Evolutionary conservation across 1,140 invertebrate genomes (phyloP).

Genomic region (Sipha flava): DNA sequence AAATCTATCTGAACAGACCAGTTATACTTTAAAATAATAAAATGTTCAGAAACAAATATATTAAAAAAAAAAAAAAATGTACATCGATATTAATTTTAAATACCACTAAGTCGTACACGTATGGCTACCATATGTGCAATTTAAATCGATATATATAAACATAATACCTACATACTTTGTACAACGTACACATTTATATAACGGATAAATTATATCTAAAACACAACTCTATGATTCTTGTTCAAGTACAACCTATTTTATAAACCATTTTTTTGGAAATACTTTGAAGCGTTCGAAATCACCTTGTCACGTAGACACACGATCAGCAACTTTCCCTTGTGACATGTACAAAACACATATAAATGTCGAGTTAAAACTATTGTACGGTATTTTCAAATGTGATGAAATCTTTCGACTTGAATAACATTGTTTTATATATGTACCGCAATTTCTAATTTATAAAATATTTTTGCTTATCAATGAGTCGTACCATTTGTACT

Average conservation of each 20-base stretch:
- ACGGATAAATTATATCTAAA: not conserved
- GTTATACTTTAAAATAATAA: too few relatives aligned
- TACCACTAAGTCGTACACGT: too few relatives aligned
- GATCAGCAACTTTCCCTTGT: conserved; percentile 8
- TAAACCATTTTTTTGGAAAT: not conserved
- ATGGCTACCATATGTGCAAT: too few relatives aligned
- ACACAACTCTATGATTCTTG: not conserved
- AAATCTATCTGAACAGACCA: too few relatives aligned
- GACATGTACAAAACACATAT: not conserved
- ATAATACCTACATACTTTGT: not conserved
- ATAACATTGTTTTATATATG: too few relatives aligned
- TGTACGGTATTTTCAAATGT: not conserved
- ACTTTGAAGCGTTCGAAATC: not conserved
- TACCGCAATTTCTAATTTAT: too few relatives aligned
- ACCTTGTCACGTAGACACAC: not conserved
- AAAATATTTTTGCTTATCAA: not conserved
- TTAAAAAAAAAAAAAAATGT: too few relatives aligned
- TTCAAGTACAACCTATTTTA: not conserved
- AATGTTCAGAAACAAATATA: too few relatives aligned
- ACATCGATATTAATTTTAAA: too few relatives aligned
- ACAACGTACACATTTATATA: not conserved
- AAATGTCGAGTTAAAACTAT: not conserved
- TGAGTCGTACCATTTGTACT: not conserved
- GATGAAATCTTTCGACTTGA: too few relatives aligned
- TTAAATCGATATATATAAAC: too few relatives aligned